Evolutionary conservation across 2,113 vertebrate genomes (phyloP).

Genomic region (Beaufortia kweichowensis): DNA sequence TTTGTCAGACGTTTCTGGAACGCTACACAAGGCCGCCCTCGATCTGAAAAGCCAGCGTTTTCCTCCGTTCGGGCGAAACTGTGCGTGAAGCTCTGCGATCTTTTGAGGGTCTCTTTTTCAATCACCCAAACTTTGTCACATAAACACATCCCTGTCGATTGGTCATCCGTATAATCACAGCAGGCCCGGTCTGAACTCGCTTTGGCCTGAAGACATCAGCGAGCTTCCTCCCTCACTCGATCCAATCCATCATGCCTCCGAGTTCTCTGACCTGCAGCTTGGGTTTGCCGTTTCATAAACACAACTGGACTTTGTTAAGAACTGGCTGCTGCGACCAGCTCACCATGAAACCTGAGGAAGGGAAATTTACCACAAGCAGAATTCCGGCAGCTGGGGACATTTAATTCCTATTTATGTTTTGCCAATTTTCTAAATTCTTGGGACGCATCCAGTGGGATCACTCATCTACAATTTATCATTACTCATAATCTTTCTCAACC

Average conservation of each 20-base stretch:
- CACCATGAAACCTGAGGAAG: conserved; percentile 34
- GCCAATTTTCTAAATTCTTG: conserved; percentile 47
- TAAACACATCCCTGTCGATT: conserved; percentile 26
- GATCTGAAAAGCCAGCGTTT: background rate
- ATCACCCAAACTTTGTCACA: background rate
- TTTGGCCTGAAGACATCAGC: conserved; percentile 30
- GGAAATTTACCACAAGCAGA: conserved; percentile 25
- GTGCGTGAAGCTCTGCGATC: background rate
- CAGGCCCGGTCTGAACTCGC: conserved; percentile 12
- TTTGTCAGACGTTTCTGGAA: conserved; percentile 21
- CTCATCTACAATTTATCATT: conserved; percentile 50
- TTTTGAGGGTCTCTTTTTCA: background rate
- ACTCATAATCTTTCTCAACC: conserved; percentile 32
- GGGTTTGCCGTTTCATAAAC: conserved; percentile 50
- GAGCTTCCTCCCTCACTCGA: conserved; percentile 26
- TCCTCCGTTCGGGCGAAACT: background rate
- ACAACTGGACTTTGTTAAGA: conserved; percentile 61
- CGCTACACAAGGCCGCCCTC: background rate
- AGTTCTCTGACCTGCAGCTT: conserved; percentile 45
- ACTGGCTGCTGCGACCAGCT: conserved; percentile 38
- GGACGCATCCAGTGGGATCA: conserved; percentile 46
- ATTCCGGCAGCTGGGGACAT: conserved; percentile 51
- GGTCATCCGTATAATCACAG: conserved; percentile 31
- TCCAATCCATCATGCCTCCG: conserved; percentile 56
- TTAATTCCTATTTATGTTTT: conserved; percentile 48